Conservation (phyloP, 2,888 invertebrate genomes). For the Villa cingulata region DNA sequence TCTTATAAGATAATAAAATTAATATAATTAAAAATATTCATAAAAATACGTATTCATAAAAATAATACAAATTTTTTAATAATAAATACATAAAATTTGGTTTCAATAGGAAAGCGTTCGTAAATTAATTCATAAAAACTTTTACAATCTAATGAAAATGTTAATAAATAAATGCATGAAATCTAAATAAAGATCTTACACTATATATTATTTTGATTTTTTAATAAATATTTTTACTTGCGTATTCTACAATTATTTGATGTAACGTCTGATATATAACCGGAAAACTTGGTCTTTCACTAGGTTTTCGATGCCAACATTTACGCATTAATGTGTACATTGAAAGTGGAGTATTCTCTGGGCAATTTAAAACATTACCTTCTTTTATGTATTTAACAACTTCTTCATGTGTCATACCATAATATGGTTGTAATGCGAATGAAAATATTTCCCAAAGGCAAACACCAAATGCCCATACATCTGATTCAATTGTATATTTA, state of each 20-base stretch:
- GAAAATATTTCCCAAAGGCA: constrained; percentile 96
- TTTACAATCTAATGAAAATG: too few species aligned
- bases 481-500: constrained; percentile 90
- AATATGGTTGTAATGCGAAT: constrained; percentile 91
- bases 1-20: too few species aligned
- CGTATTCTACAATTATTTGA: constrained; percentile 41
- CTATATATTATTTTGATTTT: background rate
- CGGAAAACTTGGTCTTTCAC: constrained; percentile 73
- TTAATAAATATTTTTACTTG: constrained; percentile 28
- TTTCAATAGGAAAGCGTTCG: too few species aligned
- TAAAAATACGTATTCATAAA: too few species aligned
- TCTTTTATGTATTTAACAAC: constrained; percentile 90
- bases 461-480: constrained; percentile 96
- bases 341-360: constrained; percentile 75
- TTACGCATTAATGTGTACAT: constrained; percentile 86
- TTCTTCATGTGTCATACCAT: constrained; percentile 94
- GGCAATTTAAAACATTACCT: constrained; percentile 78
- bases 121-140: too few species aligned
- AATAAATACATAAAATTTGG: too few species aligned
- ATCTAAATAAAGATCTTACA: too few species aligned
- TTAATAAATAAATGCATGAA: too few species aligned
- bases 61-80: too few species aligned
- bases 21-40: too few species aligned
- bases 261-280: constrained; percentile 67
- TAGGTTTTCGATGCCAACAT: constrained; percentile 83